Evolutionary conservation across 2,113 vertebrate species (phyloP), one percentile per base, ranked within the genome.

Genomic region (Austrofundulus limnaeus): DNA sequence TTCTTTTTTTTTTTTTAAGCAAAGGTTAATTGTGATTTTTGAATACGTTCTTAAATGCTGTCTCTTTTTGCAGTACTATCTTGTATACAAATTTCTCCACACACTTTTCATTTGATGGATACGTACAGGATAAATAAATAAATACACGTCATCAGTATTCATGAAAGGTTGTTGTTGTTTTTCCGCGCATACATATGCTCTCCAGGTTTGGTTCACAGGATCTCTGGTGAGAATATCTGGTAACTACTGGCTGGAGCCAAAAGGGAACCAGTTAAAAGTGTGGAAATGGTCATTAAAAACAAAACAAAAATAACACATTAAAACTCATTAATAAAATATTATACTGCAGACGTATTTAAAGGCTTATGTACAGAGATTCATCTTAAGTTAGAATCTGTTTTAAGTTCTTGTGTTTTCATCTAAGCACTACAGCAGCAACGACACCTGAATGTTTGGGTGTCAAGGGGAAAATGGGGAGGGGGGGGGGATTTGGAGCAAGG

Each of bases 161-260:
- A 76, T 82, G 61, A 73, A 65, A 62, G 57, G 24, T 57, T 25
- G 20, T 50, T 28, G 25, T 48, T 17, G 16, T 49, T 49, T 63
- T 72, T 51, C 42, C 43, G 62, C 48, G 39, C 28, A 25, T 61
- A 58, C 61, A 38, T 61, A 39, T 80, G 59, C 62, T 81, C 57
- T 90, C 76, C 81, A 87, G 76, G 87, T 87, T 91, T 85, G 79
- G 85, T 86, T 91, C 90, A 90, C 86, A 90, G 88, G 85, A 86
- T 89, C 82, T 82, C 68, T 78, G 72, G 81, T 75, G 62, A 85
- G 75, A 65, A 70, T 63, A 68, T 85, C 84, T 83, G 81, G 83
- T 77, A 47, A 43, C 71, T 60, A 47, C 85, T 43, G 71, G 73
- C 75, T 63, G 62, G 74, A 58, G 67, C 80, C 81, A 69, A 67